These are phyloP conservation scores for Diogma glabrata DNA, from an alignment of 2,888 invertebrate genomes.

Conservation along the genomic window DNA sequence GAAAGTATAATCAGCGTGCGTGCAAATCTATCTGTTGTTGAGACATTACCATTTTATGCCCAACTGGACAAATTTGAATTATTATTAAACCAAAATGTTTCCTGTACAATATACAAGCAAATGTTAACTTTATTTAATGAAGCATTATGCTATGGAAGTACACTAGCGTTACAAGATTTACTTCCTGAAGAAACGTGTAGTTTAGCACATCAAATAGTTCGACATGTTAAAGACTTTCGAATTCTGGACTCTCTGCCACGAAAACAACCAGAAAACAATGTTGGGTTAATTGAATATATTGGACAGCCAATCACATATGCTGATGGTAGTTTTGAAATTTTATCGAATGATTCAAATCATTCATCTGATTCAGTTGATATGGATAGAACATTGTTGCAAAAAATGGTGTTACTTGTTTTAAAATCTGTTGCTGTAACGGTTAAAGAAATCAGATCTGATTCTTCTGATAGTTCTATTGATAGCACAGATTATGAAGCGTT, in stretches of 20 bases:
- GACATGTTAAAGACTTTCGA: slow-evolving; percentile 75
- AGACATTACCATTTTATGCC: slow-evolving; percentile 79
- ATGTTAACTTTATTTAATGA: slow-evolving; percentile 77
- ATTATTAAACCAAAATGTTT: slow-evolving; percentile 55
- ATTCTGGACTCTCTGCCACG: slow-evolving; percentile 39
- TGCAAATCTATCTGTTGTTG: slow-evolving; percentile 78
- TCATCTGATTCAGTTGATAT: slow-evolving; percentile 36
- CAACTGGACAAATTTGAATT: slow-evolving; percentile 71
- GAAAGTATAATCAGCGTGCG: slow-evolving; percentile 83
- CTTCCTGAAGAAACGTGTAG: slow-evolving; percentile 81
- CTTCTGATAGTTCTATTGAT: slow-evolving; percentile 72
- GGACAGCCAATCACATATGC: slow-evolving; percentile 26
- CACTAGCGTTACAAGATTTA: slow-evolving; percentile 76
- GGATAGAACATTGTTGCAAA: slow-evolving; percentile 70
- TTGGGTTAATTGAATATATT: slow-evolving; percentile 32
- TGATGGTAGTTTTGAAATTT: slow-evolving; percentile 16
- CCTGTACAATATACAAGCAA: slow-evolving; percentile 74
- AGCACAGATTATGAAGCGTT: slow-evolving; percentile 77
- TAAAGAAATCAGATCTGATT: slow-evolving; percentile 79
- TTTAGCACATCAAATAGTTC: slow-evolving; percentile 72
- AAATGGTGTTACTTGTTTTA: slow-evolving; percentile 73
- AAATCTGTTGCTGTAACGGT: slow-evolving; percentile 85
- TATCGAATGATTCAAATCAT: slow-evolving; percentile 32
- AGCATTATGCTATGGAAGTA: slow-evolving; percentile 83
- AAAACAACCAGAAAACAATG: slow-evolving; percentile 31